A percentile compares a stretch with the other conserved stretches of the same genome.
Conservation (phyloP, 2,797 vertebrate genomes). For the Lepidocolaptes lacrymiger region DNA sequence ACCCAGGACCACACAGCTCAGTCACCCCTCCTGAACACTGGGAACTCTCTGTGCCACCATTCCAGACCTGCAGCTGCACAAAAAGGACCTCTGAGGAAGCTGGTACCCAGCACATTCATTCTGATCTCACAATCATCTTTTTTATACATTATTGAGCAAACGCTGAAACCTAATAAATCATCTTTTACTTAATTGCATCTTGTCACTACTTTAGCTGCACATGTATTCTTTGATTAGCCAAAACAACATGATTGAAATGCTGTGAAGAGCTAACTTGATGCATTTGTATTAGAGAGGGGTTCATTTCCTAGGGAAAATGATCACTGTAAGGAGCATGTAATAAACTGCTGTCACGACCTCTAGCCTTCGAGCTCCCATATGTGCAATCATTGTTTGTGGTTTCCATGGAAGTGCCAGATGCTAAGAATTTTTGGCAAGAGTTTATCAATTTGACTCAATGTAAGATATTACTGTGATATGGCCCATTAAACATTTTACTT, state of each 20-base stretch:
- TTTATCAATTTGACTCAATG: slow-evolving; percentile 53
- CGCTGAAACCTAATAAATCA: slow-evolving; percentile 52
- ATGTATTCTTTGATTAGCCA: slow-evolving; percentile 6
- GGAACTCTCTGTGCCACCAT: background rate
- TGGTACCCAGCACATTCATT: background rate
- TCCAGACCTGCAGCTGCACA: background rate
- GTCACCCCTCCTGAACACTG: rapidly evolving
- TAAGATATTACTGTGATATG: slow-evolving; percentile 56
- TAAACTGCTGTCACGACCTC: slow-evolving; percentile 75
- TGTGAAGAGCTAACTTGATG: background rate
- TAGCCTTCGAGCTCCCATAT: slow-evolving; percentile 62
- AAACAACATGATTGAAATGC: slow-evolving; percentile 19
- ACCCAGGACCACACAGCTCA: background rate
- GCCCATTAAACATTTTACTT: slow-evolving; percentile 57
- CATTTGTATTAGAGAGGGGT: slow-evolving; percentile 21
- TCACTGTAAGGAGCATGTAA: slow-evolving; percentile 72
- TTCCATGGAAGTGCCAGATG: slow-evolving; percentile 46
- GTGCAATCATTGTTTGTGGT: slow-evolving; percentile 57
- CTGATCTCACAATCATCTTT: background rate
- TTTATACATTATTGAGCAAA: background rate
- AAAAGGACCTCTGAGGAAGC: background rate
- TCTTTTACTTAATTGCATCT: slow-evolving; percentile 55
- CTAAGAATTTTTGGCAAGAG: slow-evolving; percentile 62
- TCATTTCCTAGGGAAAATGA: slow-evolving; percentile 57
- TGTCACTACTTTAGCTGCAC: slow-evolving; percentile 2